Percentiles rank a stretch among this genome's conserved stretches.
These are phyloP conservation scores for Diadema setosum DNA, from an alignment of 35 echinoderm and acorn worm genomes.

Conservation along the genomic window DNA sequence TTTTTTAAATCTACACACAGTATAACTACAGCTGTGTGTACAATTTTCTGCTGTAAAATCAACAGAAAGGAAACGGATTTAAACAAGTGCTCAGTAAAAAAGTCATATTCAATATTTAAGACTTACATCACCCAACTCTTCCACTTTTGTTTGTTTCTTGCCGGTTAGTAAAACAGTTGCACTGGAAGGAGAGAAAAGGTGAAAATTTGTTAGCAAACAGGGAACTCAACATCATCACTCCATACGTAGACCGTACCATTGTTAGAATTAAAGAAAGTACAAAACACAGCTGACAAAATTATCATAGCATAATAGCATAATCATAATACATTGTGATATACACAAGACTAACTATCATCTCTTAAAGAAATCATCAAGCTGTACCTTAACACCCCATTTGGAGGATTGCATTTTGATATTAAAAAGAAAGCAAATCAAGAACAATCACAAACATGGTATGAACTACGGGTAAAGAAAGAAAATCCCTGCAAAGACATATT, in stretches of 20 bases:
- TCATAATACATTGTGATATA: background rate
- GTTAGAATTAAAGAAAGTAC: background rate
- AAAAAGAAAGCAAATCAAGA: background rate
- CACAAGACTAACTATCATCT: background rate
- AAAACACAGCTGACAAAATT: background rate
- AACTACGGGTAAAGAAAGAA: background rate
- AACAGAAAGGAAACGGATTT: background rate
- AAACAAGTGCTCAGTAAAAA: background rate
- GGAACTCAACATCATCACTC: background rate
- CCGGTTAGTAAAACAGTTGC: slow-evolving; percentile 68
- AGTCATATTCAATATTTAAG: background rate
- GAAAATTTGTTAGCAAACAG: background rate
- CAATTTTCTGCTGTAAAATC: background rate
- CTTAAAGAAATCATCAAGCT: background rate
- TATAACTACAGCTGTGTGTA: background rate
- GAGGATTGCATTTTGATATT: background rate
- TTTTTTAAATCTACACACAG: background rate
- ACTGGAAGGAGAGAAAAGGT: slow-evolving; percentile 59
- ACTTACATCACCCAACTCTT: slow-evolving; percentile 86
- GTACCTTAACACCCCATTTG: background rate
- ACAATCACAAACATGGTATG: background rate
- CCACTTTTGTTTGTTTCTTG: slow-evolving; percentile 86
- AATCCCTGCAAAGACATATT: no score
- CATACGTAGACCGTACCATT: background rate
- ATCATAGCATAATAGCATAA: background rate